Evolutionary conservation across 2,888 invertebrate species (phyloP).

Genomic region (Athalia circularis): DNA sequence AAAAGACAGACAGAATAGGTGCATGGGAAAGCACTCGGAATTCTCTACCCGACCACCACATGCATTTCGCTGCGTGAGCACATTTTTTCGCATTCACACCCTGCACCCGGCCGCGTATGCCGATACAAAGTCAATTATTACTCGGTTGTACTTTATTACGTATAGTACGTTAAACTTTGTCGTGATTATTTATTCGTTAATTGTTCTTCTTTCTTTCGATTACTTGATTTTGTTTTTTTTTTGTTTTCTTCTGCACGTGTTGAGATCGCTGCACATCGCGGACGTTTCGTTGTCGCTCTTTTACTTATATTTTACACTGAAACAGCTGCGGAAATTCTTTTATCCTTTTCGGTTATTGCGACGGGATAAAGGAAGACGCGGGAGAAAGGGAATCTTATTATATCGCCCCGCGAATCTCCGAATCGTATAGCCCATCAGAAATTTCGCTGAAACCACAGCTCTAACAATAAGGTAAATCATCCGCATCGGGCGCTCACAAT

Average conservation of each 20-base stretch:
- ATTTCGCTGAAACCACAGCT: not conserved
- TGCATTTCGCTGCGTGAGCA: not conserved
- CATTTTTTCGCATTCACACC: not conserved
- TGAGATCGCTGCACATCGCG: no score
- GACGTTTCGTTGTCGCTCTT: no score
- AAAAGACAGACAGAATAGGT: not conserved
- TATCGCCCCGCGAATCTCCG: not conserved
- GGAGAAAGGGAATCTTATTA: not conserved
- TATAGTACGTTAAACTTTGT: not conserved
- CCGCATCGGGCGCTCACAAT: not conserved
- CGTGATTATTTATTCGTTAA: not conserved
- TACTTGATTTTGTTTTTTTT: no score
- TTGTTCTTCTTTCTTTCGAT: not conserved
- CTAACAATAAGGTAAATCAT: not conserved
- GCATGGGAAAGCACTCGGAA: not conserved
- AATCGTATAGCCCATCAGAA: slow-evolving; percentile 12
- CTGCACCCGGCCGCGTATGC: not conserved
- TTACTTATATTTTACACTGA: no score
- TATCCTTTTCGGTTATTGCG: no score
- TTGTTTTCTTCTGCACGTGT: no score
- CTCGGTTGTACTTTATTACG: not conserved
- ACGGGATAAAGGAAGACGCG: no score
- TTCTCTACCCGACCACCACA: not conserved
- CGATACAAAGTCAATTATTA: not conserved
- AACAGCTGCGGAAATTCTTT: no score